Conservation (phyloP, 2,888 invertebrate species). For the Drosophila koepferae region DNA sequence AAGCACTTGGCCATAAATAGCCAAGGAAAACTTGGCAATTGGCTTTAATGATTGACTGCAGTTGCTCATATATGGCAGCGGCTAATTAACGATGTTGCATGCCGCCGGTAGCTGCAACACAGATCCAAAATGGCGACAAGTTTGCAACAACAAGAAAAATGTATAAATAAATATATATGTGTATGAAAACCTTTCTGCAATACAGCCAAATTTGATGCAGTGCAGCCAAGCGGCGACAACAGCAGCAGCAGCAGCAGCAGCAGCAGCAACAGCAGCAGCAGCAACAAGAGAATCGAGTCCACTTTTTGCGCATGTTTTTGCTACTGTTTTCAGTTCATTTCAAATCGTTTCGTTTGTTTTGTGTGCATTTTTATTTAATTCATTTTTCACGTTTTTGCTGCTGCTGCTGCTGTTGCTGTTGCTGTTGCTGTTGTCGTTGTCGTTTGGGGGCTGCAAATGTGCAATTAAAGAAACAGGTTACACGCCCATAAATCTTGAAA, state of each 20-base stretch:
- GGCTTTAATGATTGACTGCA: slow-evolving; percentile 64
- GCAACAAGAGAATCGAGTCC: slow-evolving; percentile 40
- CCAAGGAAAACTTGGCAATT: slow-evolving; percentile 45
- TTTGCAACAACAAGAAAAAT: slow-evolving; percentile 13
- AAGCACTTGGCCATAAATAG: slow-evolving; percentile 38
- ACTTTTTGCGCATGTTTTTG: slow-evolving; percentile 61
- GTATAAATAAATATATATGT: neutral
- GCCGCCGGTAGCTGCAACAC: slow-evolving; percentile 26
- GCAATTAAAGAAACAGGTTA: slow-evolving; percentile 85
- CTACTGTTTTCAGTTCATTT: slow-evolving; percentile 76
- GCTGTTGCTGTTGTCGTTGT: slow-evolving; percentile 55
- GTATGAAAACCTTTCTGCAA: slow-evolving; percentile 52
- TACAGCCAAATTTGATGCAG: slow-evolving; percentile 62
- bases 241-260: slow-evolving; percentile 26
- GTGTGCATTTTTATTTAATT: slow-evolving; percentile 78
- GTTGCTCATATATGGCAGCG: slow-evolving; percentile 42
- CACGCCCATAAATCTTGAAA: slow-evolving; percentile 83
- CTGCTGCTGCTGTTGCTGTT: slow-evolving; percentile 39
- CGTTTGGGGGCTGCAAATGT: slow-evolving; percentile 82
- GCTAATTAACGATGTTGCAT: slow-evolving; percentile 60
- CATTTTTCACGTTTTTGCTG: slow-evolving; percentile 74
- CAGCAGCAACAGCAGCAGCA: slow-evolving; percentile 28
- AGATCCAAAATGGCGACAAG: slow-evolving; percentile 57
- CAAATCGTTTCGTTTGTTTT: slow-evolving; percentile 72
- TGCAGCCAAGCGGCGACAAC: slow-evolving; percentile 59